Percentiles rank a stretch among this genome's conserved stretches.
Evolutionary conservation across 1,140 invertebrate species (phyloP).

Genomic region (Aphelinus atriplicis): DNA sequence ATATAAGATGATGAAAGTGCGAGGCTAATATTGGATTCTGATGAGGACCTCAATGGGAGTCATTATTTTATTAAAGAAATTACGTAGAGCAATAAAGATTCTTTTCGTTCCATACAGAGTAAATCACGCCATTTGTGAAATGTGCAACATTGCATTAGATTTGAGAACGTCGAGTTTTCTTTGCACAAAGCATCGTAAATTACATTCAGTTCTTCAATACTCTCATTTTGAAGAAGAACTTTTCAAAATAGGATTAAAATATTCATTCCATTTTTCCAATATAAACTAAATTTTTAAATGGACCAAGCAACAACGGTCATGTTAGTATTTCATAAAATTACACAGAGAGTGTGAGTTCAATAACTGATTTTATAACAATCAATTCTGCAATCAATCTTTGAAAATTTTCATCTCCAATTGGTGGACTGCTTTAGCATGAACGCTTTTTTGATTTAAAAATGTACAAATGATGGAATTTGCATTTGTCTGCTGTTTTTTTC

Average conservation of each 20-base stretch:
- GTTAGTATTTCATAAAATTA: no score
- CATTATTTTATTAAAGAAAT: slow-evolving; percentile 50
- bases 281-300: background rate
- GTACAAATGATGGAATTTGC: no score
- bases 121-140: slow-evolving; percentile 7
- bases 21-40: slow-evolving; percentile 27
- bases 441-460: no score
- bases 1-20: slow-evolving; percentile 9
- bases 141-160: slow-evolving; percentile 21
- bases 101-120: slow-evolving; percentile 28
- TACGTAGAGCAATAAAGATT: slow-evolving; percentile 7
- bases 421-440: no score
- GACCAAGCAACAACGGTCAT: background rate
- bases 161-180: slow-evolving; percentile 6
- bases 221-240: background rate
- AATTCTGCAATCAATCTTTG: no score
- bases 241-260: slow-evolving; percentile 28
- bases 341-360: no score
- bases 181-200: slow-evolving; percentile 6
- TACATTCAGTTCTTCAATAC: background rate
- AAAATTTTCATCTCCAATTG: no score
- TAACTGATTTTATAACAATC: no score
- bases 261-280: slow-evolving; percentile 1
- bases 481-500: no score
- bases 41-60: slow-evolving; percentile 43